Base-by-base conservation (phyloP, 2,888 invertebrate genomes). In the Hylaea fasciaria region DNA sequence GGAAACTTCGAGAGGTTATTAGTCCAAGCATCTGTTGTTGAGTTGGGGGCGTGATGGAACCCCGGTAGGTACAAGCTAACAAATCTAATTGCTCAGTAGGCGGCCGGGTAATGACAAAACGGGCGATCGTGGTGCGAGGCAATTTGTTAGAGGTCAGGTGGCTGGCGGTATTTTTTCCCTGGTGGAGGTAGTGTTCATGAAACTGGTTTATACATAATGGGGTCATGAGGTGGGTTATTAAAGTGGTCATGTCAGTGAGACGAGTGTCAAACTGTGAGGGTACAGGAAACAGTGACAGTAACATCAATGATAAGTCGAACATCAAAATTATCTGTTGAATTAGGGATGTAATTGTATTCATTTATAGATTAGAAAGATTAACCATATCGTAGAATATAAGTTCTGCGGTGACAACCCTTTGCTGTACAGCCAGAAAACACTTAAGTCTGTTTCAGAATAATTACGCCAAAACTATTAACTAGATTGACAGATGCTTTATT, bases 11-110 rank as follows among this genome's bases (percentile, higher is more conserved):
- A 92, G 93, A 93, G 92, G 92, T 93, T 93, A 93, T 93, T 93
- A 93, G 93, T 93, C 92, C 91, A 90, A 92, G 92, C 93, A 93
- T 93, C 93, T 93, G 93, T 93, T 92, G 93, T 93, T 91, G 91
- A 89, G 87, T 62, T 88, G 90, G 89, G 91, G 91, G 92, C 87
- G 90, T 91, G 91, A 90, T 90, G 91, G 89, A 89, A 89, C 89
- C 91, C 88, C 83, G 83, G 80, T 87, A 86, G 88, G 88, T 91
- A 91, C 91, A 91, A 88, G 88, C 89, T 91, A 91, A 91, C 92
- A 91, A 91, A 92, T 91, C 92, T 92, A 91, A 91, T 92, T 92
- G 92, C 92, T 89, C 89, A 81, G 92, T 91, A 90, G 91, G 91
- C 86, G 90, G 85, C 83, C 85, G 79, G 85, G 87, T 88, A 88